Evolutionary conservation across 2,113 vertebrate species (phyloP), one percentile per base, ranked within the genome.

Genomic region (Salvelinus sp.): DNA sequence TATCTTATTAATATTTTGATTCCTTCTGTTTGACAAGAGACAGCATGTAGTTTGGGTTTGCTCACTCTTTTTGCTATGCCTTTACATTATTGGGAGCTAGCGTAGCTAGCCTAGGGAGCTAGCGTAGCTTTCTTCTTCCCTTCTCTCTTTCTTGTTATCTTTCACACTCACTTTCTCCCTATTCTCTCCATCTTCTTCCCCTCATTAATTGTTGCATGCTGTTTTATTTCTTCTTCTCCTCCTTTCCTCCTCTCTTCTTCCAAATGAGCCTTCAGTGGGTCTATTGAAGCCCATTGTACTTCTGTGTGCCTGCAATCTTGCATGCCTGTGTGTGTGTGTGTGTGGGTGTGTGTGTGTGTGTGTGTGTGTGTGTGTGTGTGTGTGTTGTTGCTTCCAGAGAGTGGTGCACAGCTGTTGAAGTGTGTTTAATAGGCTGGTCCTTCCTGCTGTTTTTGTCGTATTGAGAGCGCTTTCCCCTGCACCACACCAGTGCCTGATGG

Each of bases 141-240:
- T 22, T 22, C 18, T 62, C 27, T 28, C 25, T 27, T 3, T 12
- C 63, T 2, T 16, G 30, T 1, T 60, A 60, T 7, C 5, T 14
- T n/a, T 54, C 33, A 38, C 33, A 38, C 33, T 38, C 33, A 60
- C 4, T 6, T n/a, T 14, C 18, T 22, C 73, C 48, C 54, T n/a
- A 13, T 18, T 16, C 25, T 25, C 7, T 33, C 18, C 6, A 20
- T 64, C 62, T 23, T 48, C 5, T 48, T 64, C 70, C 70, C 38
- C 18, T 13, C 64, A 69, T 22, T 79, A 77, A 79, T 71, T 38
- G 33, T 38, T 38, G 7, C 6, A 14, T 60, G 66, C 22, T 64
- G 54, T 20, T 28, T 74, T 67, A 23, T 13, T 16, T 62, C 54
- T 16, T 62, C 54, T 60, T 47, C 33, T 28, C 57, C 33, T 27